phyloP scores from a whole-genome alignment of 2,113 vertebrate species.

The Muntiacus reevesi region DNA sequence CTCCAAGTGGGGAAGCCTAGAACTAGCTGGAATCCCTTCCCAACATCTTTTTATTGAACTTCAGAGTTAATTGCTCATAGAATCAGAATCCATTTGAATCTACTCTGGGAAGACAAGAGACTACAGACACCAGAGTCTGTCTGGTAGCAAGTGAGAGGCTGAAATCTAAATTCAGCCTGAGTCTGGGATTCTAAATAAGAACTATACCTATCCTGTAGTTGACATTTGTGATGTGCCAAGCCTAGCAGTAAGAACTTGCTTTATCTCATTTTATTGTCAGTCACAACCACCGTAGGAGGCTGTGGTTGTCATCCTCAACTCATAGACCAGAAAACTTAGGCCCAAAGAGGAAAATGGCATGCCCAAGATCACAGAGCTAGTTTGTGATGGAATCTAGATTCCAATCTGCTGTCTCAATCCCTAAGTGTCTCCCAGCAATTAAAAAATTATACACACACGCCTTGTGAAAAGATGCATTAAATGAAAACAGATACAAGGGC shows the following conservation, averaged over 20 bases:
- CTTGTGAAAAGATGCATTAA: not conserved
- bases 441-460: not conserved
- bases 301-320: not conserved
- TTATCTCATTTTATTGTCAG: not conserved
- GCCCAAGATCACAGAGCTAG: not conserved
- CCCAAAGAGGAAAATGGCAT: not conserved
- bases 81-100: not conserved
- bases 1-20: not conserved
- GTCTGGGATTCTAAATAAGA: not conserved
- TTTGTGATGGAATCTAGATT: not conserved
- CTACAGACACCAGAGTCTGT: not conserved
- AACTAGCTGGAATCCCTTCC: not conserved
- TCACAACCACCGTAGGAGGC: not conserved
- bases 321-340: not conserved
- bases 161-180: not conserved
- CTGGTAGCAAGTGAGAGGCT: not conserved
- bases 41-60: not conserved
- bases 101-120: not conserved
- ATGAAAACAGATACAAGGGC: not conserved
- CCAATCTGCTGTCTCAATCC: not conserved
- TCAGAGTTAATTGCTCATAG: not conserved
- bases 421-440: not conserved
- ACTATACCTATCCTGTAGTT: accelerated
- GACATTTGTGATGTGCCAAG: not conserved
- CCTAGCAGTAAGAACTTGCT: not conserved